Conservation (phyloP, 2,888 invertebrate species). For the Andrena trimmerana region DNA sequence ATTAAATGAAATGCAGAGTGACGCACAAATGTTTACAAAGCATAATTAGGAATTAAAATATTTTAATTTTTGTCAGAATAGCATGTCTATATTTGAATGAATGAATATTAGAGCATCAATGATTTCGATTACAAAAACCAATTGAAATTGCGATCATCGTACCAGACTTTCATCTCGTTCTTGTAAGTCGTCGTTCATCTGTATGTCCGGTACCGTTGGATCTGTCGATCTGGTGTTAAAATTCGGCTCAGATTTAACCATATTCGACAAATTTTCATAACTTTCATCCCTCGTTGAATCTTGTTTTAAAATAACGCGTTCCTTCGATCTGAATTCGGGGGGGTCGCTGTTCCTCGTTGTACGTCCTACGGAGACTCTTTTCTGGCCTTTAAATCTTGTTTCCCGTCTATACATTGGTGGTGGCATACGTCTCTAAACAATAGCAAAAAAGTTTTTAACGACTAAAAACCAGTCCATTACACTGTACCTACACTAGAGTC, state of each 20-base stretch:
- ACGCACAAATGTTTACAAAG: not conserved
- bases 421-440: conserved; percentile 76
- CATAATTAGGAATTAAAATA: not conserved
- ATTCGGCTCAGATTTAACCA: conserved; percentile 70
- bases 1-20: too few species aligned
- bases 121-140: not conserved
- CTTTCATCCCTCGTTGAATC: conserved; percentile 59
- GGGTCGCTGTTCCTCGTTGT: conserved; percentile 69
- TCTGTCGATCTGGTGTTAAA: conserved; percentile 75
- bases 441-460: not conserved
- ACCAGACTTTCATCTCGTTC: conserved; percentile 73
- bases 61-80: not conserved
- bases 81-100: not conserved
- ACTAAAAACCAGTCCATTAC: not conserved
- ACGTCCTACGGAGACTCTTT: conserved; percentile 84
- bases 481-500: too few species aligned
- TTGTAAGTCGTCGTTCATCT: conserved; percentile 77
- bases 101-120: not conserved
- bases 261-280: conserved; percentile 59
- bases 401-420: conserved; percentile 83
- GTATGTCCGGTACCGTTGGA: conserved; percentile 78
- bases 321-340: conserved; percentile 63
- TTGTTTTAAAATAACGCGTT: conserved; percentile 53
- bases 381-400: conserved; percentile 85
- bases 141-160: conserved; percentile 47